A percentile compares a stretch with the other conserved stretches of the same genome.
These are phyloP conservation scores for Polydrusus cervinus DNA, from an alignment of 2,888 invertebrate species.

Conservation along the genomic window DNA sequence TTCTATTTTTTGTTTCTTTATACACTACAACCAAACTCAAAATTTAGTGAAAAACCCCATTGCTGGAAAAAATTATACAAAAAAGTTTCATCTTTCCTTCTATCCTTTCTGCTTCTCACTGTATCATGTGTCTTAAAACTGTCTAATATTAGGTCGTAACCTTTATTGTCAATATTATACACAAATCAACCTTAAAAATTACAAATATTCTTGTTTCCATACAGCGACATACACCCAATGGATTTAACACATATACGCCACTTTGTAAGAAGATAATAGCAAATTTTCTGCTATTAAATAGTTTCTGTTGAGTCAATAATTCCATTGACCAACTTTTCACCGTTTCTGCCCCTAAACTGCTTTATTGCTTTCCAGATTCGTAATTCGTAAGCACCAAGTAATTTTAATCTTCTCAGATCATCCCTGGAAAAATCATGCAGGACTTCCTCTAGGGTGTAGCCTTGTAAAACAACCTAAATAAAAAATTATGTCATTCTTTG, in stretches of 20 bases:
- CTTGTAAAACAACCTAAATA: constrained; percentile 76
- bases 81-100: no score
- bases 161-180: neutral
- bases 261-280: no score
- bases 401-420: constrained; percentile 85
- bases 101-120: no score
- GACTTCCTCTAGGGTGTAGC: constrained; percentile 87
- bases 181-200: constrained; percentile 7
- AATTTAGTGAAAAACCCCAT: no score
- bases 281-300: neutral
- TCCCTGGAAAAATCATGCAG: constrained; percentile 85
- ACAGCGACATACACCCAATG: no score
- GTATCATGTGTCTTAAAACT: no score
- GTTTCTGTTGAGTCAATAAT: constrained; percentile 27
- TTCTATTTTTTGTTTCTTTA: no score
- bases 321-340: constrained; percentile 39
- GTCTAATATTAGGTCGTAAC: no score
- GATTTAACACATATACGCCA: no score
- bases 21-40: no score
- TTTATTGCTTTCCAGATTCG: constrained; percentile 89
- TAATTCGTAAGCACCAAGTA: constrained; percentile 89
- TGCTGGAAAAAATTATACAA: no score
- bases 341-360: constrained; percentile 72
- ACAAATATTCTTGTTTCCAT: no score
- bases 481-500: neutral